Evolutionary conservation across 2,888 invertebrate genomes (phyloP), one percentile per base, ranked within the genome.

Genomic region (Pollenia amentaria): DNA sequence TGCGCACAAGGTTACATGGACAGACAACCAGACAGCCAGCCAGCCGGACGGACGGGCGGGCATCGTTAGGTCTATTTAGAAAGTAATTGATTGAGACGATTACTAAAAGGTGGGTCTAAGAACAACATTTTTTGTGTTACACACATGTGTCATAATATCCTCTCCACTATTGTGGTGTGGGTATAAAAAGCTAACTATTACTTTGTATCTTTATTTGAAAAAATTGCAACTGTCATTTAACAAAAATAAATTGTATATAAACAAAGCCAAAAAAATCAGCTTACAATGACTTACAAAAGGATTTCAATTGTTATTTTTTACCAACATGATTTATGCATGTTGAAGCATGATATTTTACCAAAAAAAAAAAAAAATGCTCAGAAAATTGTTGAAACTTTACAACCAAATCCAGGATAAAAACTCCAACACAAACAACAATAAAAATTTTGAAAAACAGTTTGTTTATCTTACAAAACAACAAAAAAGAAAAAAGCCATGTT

Each of bases 381-480:
- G 11, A 42, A 44, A 85, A 85, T 72, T 65, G 76, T 64, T 81
- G 3, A 29, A 77, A 53, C 79, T 79, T 79, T 76, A 64, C 73
- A 73, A 84, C 83, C 78, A 67, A 85, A 85, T 85, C 85, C 82
- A 21, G 51, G 65, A 65, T 73, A 84, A 73, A 84, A 84, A 84
- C 67, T 78, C 67, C 67, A 72, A 70, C 72, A 44, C 51, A 78
- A 73, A 78, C 72, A 84, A 73, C 21, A 53, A 65, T 51, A 51
- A 69, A 78, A 70, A 72, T 38, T 16, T 21, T 10, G 14, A 9
- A 46, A 11, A 48, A 48, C 46, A 64, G 40, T 64, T 73, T 87
- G 87, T 84, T 87, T 87, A 87, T 81, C 87, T 87, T 87, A 29
- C 80, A 84, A 87, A 84, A 84, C 79, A 87, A 69, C 18, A 62